phyloP scores from a whole-genome alignment of 92 coral and sea anemone species.

The Parazoanthus atlanticus region DNA sequence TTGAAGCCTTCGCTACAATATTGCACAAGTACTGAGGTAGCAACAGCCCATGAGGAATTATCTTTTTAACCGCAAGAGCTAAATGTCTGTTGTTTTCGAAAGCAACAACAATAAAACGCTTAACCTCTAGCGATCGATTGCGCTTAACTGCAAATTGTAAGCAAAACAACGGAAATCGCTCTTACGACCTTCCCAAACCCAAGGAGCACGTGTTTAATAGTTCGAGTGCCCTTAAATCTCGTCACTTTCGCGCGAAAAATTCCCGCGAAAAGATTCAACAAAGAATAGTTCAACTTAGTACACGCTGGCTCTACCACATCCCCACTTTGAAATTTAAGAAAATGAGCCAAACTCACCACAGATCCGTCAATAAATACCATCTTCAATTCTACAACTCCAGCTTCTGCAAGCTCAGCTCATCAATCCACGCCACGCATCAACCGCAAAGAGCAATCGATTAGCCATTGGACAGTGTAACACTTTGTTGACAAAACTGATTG shows the following conservation, averaged over 20 bases:
- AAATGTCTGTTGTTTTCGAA: neutral
- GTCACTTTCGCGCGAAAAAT: neutral
- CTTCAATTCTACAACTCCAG: neutral
- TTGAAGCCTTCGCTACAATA: neutral
- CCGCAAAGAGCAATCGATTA: constrained; percentile 1
- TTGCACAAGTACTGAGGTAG: too few species aligned
- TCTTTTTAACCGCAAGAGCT: neutral
- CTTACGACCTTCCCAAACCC: neutral
- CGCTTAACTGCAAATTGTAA: neutral
- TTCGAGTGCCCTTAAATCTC: too few species aligned
- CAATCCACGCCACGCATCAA: neutral
- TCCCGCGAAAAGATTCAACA: neutral
- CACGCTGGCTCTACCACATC: neutral
- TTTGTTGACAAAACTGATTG: constrained; percentile 18
- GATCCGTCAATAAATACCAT: constrained; percentile 32
- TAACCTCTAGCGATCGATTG: neutral
- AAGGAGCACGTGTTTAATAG: neutral
- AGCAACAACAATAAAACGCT: neutral
- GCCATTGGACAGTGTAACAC: neutral
- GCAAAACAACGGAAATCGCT: neutral
- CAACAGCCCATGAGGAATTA: neutral
- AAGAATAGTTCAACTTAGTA: too few species aligned
- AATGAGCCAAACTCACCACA: constrained; percentile 14
- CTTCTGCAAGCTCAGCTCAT: neutral
- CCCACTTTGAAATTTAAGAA: neutral